Conservation (phyloP, 1,140 invertebrate species). For the Oryzaephilus surinamensis region DNA sequence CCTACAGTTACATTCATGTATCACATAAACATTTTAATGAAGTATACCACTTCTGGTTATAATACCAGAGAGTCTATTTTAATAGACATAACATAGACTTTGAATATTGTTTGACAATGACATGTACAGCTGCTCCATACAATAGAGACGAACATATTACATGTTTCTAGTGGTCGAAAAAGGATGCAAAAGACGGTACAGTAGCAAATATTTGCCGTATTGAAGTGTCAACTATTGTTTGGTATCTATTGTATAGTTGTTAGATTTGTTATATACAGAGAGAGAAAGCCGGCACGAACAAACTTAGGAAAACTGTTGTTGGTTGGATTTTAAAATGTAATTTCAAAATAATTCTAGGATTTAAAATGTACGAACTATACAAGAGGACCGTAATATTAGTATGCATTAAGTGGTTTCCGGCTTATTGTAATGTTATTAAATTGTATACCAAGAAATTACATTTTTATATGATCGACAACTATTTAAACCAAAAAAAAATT, state of each 20-base stretch:
- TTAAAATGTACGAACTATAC: slow-evolving; percentile 8
- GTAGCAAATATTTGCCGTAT: slow-evolving; percentile 35
- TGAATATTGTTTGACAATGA: slow-evolving; percentile 23
- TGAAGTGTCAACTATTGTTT: slow-evolving; percentile 35
- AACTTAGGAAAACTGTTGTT: slow-evolving; percentile 9
- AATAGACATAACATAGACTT: slow-evolving; percentile 28
- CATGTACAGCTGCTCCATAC: slow-evolving; percentile 22
- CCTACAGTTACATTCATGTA: slow-evolving; percentile 19
- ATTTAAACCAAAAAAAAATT: no score
- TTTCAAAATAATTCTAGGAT: slow-evolving; percentile 12
- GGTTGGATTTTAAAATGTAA: slow-evolving; percentile 10
- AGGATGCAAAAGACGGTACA: slow-evolving; percentile 14
- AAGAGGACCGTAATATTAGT: slow-evolving; percentile 9
- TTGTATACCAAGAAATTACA: no score
- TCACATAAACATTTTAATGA: slow-evolving; percentile 32
- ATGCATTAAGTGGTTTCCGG: slow-evolving; percentile 12
- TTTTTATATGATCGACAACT: no score
- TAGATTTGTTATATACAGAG: slow-evolving; percentile 32
- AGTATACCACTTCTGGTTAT: slow-evolving; percentile 28
- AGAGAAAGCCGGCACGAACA: no score
- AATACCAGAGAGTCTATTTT: slow-evolving; percentile 28
- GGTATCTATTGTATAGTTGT: slow-evolving; percentile 24
- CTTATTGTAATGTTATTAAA: no score
- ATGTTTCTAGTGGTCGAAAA: slow-evolving; percentile 5
- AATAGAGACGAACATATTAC: slow-evolving; percentile 2